These are phyloP conservation scores for Monodelphis domestica DNA, from an alignment of 2,797 vertebrate species.

Conservation along the genomic window DNA sequence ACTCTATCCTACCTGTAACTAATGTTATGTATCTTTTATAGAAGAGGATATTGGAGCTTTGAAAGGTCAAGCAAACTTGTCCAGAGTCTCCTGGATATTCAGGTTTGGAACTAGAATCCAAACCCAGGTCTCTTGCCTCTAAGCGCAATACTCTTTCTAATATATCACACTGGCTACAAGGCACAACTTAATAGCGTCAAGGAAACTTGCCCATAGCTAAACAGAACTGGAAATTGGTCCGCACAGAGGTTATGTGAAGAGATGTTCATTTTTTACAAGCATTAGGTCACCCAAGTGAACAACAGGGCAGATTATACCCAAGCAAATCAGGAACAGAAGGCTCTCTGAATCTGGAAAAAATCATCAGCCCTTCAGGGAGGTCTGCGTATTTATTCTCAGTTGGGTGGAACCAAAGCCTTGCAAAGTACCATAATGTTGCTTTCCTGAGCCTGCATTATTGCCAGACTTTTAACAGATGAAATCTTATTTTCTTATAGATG, in stretches of 20 bases:
- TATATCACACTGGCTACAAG: neutral
- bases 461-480: constrained; percentile 16
- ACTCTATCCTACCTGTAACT: neutral
- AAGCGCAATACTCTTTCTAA: neutral
- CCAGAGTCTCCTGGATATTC: neutral
- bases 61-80: neutral
- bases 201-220: constrained; percentile 5
- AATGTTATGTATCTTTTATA: neutral
- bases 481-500: neutral
- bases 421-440: neutral
- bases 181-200: neutral
- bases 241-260: neutral
- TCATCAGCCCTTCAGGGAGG: accelerated
- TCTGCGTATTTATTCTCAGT: constrained; percentile 15
- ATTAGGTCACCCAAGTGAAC: neutral
- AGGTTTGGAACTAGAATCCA: neutral
- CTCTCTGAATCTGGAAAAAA: neutral
- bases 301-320: neutral
- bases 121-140: neutral
- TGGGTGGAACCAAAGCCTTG: constrained; percentile 19
- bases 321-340: constrained; percentile 32
- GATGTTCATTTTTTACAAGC: neutral
- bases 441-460: neutral
- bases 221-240: neutral
- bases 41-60: neutral